Percentiles rank a stretch among this genome's conserved stretches.
Evolutionary conservation across 2,113 vertebrate species (phyloP).

Genomic region (Chloebia gouldiae): DNA sequence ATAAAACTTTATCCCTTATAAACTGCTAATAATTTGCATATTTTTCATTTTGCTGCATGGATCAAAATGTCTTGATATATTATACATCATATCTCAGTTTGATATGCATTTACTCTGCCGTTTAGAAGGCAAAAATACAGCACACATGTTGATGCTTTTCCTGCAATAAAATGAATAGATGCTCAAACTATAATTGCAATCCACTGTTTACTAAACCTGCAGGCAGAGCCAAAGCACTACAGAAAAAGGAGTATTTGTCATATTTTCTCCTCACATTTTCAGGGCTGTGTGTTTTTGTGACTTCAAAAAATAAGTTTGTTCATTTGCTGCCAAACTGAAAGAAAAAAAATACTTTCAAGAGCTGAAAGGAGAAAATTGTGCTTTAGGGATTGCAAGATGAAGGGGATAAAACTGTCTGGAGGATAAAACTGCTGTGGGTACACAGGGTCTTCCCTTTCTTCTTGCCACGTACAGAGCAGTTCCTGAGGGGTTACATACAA

Average conservation of each 20-base stretch:
- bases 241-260: background rate
- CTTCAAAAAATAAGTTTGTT: background rate
- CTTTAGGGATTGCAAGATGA: background rate
- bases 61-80: constrained; percentile 11
- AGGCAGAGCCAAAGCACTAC: background rate
- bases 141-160: constrained; percentile 9
- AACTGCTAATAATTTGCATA: constrained; percentile 17
- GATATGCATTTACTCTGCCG: background rate
- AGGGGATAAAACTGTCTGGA: background rate
- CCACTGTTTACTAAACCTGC: background rate
- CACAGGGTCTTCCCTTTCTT: background rate
- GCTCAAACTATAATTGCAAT: background rate
- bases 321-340: background rate
- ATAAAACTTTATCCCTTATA: background rate
- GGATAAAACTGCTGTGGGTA: background rate
- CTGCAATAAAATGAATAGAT: constrained; percentile 2
- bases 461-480: background rate
- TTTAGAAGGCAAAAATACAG: background rate
- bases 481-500: background rate
- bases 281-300: background rate
- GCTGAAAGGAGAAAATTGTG: background rate
- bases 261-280: background rate
- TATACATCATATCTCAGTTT: constrained; percentile 13
- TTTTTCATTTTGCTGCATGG: background rate
- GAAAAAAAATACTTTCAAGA: background rate